These are phyloP conservation scores for Rhodinocichla rosea DNA, from an alignment of 2,113 vertebrate genomes.

Conservation along the genomic window DNA sequence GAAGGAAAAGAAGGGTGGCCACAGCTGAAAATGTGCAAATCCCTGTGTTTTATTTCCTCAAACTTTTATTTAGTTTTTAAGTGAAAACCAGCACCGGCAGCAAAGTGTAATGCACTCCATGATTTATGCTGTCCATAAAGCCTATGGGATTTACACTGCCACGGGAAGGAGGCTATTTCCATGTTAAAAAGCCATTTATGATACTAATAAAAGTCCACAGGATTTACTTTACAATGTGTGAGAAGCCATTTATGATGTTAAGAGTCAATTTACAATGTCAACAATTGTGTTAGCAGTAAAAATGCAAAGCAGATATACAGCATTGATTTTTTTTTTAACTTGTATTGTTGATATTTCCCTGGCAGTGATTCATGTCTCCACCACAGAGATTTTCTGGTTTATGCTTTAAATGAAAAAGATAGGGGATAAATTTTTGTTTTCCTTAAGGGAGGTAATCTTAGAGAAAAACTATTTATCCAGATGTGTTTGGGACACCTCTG, in stretches of 20 bases:
- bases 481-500: not conserved
- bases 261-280: slow-evolving; percentile 67
- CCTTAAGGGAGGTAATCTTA: not conserved
- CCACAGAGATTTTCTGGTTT: not conserved
- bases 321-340: not conserved
- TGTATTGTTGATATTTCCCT: not conserved
- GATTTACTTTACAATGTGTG: slow-evolving; percentile 68
- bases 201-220: slow-evolving; percentile 59
- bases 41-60: not conserved
- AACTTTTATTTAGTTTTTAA: slow-evolving; percentile 62
- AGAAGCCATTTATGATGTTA: slow-evolving; percentile 65
- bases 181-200: slow-evolving; percentile 71
- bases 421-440: not conserved
- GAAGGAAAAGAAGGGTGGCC: not conserved
- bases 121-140: slow-evolving; percentile 59
- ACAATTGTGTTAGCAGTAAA: slow-evolving; percentile 68
- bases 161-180: slow-evolving; percentile 49
- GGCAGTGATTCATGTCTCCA: not conserved
- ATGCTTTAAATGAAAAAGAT: not conserved
- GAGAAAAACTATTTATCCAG: not conserved
- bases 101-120: not conserved
- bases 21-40: not conserved
- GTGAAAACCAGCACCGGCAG: slow-evolving; percentile 27
- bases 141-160: slow-evolving; percentile 36
- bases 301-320: not conserved